These are phyloP conservation scores for Meleagris gallopavo DNA, from an alignment of 2,113 vertebrate species.

Conservation along the genomic window DNA sequence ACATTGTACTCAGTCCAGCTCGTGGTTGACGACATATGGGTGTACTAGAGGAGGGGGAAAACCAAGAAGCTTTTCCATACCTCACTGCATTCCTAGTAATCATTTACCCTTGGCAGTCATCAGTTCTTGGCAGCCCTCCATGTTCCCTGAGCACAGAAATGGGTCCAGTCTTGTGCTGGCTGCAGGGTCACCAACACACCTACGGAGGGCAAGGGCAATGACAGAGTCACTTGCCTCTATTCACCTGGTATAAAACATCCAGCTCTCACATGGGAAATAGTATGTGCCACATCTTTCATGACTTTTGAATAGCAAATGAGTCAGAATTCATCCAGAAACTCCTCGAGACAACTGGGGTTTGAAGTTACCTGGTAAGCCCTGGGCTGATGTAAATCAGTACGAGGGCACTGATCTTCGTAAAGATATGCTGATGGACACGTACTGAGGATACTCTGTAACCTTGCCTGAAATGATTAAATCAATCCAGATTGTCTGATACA, in stretches of 20 bases:
- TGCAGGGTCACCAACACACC: neutral
- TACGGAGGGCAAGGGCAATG: neutral
- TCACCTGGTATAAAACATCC: neutral
- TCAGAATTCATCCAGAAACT: neutral
- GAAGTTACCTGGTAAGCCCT: neutral
- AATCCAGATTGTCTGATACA: slow-evolving; percentile 41
- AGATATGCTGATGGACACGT: neutral
- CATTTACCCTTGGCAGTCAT: slow-evolving; percentile 13
- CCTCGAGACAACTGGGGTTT: neutral
- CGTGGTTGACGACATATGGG: neutral
- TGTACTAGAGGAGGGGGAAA: slow-evolving; percentile 8
- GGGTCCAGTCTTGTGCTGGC: neutral
- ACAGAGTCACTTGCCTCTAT: neutral
- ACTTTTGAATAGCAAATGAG: neutral
- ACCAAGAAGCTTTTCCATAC: slow-evolving; percentile 49
- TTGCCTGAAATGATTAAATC: slow-evolving; percentile 15
- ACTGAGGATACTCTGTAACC: neutral
- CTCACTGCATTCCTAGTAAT: slow-evolving; percentile 22
- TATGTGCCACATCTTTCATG: neutral
- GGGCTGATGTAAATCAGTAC: neutral
- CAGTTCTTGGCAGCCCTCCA: neutral
- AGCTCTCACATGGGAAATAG: neutral
- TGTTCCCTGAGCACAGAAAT: neutral
- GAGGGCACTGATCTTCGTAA: neutral
- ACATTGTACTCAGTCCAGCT: neutral